phyloP scores from a whole-genome alignment of 2,888 invertebrate genomes.

The Phaedon cochleariae region DNA sequence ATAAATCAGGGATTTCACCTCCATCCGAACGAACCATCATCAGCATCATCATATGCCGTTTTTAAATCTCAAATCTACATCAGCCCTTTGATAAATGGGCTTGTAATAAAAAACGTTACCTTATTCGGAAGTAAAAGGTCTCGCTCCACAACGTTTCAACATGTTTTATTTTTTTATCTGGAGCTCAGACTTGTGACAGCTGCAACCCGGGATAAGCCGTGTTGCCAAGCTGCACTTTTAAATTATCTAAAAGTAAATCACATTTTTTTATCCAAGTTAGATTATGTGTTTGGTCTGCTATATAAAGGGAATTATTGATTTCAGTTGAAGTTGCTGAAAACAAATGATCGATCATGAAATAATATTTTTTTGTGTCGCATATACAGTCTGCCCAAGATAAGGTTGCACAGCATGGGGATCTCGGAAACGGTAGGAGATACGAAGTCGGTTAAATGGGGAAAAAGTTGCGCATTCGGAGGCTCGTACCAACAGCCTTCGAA shows the following conservation, averaged over 20 bases:
- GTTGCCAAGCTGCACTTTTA: not conserved
- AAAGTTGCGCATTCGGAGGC: too few species aligned
- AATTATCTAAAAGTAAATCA: not conserved
- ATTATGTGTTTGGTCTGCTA: too few species aligned
- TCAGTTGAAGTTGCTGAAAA: too few species aligned
- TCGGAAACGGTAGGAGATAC: too few species aligned
- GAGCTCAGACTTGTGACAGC: slow-evolving; percentile 20
- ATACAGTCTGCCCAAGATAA: too few species aligned
- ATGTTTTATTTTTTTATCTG: slow-evolving; percentile 16
- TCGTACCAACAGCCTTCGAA: too few species aligned
- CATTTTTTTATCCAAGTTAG: not conserved
- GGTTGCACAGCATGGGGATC: too few species aligned
- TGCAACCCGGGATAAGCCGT: slow-evolving; percentile 12
- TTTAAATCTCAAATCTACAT: slow-evolving; percentile 4
- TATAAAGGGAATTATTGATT: too few species aligned
- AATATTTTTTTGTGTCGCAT: too few species aligned
- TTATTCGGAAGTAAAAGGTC: slow-evolving; percentile 25
- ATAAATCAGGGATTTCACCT: not conserved
- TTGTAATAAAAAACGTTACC: slow-evolving; percentile 22
- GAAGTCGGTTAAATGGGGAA: too few species aligned
- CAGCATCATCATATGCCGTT: too few species aligned
- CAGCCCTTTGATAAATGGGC: slow-evolving; percentile 15
- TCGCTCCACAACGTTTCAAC: slow-evolving; percentile 16
- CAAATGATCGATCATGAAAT: too few species aligned
- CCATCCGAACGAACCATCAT: not conserved